Percentiles rank a stretch among this genome's conserved stretches.
These are phyloP conservation scores for Gallinago nigripennis DNA, from an alignment of 2,797 vertebrate genomes.

Conservation along the genomic window DNA sequence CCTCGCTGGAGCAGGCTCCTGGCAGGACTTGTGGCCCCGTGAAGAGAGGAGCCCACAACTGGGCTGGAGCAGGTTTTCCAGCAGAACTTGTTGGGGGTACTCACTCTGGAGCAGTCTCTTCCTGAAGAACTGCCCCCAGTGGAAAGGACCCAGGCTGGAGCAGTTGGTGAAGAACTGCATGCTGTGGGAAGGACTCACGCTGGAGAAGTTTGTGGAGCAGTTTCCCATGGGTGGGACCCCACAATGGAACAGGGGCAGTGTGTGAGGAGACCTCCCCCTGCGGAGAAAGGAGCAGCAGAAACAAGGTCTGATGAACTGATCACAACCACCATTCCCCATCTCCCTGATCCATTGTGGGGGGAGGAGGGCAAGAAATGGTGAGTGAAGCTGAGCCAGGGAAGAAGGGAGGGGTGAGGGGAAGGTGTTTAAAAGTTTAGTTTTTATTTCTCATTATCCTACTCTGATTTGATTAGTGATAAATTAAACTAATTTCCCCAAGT, in stretches of 20 bases:
- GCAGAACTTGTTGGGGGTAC: not conserved
- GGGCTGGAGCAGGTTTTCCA: not conserved
- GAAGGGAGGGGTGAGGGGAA: not conserved
- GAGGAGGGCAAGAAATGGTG: not conserved
- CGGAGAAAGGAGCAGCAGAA: not conserved
- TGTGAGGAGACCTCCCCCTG: not conserved
- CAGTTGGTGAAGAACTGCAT: not conserved
- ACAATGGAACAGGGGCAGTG: rapidly evolving
- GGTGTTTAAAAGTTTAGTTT: not conserved
- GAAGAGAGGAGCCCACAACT: not conserved
- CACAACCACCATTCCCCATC: not conserved
- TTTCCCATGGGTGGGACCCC: not conserved
- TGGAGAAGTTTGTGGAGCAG: too few relatives aligned
- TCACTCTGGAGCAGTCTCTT: rapidly evolving
- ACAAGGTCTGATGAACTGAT: not conserved
- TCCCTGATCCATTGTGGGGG: rapidly evolving
- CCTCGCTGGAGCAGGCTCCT: not conserved
- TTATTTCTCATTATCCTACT: not conserved
- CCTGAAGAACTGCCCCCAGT: not conserved
- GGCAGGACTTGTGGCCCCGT: not conserved
- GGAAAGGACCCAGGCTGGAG: rapidly evolving
- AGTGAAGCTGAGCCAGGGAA: not conserved
- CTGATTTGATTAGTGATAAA: not conserved
- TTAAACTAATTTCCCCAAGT: not conserved
- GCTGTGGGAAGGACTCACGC: rapidly evolving